A percentile compares a stretch with the other conserved stretches of the same genome.
Conservation (phyloP, 2,797 vertebrate genomes). For the Psittacula derbiana region DNA sequence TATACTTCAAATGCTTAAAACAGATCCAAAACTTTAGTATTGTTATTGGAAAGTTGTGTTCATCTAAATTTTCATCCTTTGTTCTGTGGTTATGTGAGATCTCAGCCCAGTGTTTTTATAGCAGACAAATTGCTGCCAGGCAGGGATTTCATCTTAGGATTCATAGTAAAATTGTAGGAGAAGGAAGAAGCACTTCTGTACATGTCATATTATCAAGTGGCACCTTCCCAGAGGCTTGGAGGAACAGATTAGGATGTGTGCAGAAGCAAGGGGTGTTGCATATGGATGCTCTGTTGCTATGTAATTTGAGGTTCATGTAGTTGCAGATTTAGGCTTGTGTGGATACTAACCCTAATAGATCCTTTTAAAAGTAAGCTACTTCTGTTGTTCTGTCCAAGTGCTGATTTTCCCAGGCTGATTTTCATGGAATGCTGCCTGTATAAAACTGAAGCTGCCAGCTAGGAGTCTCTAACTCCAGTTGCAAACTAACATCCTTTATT, state of each 20-base stretch:
- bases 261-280: accelerated
- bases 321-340: accelerated
- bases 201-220: neutral
- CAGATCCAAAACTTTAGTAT: neutral
- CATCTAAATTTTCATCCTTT: accelerated
- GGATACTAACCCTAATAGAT: neutral
- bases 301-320: neutral
- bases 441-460: neutral
- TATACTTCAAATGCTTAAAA: neutral
- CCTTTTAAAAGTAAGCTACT: neutral
- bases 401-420: neutral
- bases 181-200: neutral
- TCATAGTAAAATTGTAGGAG: neutral
- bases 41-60: neutral
- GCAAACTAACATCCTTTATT: neutral
- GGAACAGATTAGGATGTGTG: neutral
- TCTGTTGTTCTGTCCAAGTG: neutral
- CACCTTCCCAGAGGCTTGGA: neutral
- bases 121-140: neutral
- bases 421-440: neutral
- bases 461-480: neutral
- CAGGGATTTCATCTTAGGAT: neutral
- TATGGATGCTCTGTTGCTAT: neutral
- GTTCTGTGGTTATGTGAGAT: neutral
- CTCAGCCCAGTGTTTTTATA: neutral